phyloP scores from a whole-genome alignment of 1,140 invertebrate species.

The Radopholus similis region DNA sequence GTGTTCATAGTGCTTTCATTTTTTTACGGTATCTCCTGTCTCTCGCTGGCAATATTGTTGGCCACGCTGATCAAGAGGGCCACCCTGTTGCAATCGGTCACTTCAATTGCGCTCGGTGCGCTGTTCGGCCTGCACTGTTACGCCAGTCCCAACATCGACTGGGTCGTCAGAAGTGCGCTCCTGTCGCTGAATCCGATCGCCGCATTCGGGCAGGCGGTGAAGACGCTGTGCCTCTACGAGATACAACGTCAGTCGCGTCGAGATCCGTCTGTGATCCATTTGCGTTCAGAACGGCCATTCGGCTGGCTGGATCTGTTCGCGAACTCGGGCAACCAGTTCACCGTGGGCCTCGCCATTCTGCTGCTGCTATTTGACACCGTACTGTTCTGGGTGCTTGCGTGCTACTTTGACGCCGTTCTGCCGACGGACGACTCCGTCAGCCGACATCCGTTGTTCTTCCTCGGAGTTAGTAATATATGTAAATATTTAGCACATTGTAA shows the following conservation, averaged over 20 bases:
- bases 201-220: constrained; percentile 30
- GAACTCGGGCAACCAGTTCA: constrained; percentile 18
- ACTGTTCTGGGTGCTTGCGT: constrained; percentile 28
- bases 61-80: constrained; percentile 11
- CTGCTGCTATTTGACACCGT: constrained; percentile 41
- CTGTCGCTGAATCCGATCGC: constrained; percentile 30
- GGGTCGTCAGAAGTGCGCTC: constrained; percentile 32
- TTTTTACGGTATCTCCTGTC: constrained; percentile 18
- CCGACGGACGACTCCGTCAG: constrained; percentile 36
- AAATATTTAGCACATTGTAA: neutral
- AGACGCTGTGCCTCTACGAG: constrained; percentile 24
- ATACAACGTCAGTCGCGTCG: constrained; percentile 23
- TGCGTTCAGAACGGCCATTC: constrained; percentile 36
- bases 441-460: constrained; percentile 38
- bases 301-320: constrained; percentile 37
- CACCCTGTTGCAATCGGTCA: neutral
- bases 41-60: constrained; percentile 26
- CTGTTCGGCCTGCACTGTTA: constrained; percentile 8
- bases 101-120: neutral
- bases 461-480: neutral
- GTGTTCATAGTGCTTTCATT: constrained; percentile 30
- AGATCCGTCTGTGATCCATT: neutral
- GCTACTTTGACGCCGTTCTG: constrained; percentile 39
- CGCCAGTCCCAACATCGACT: constrained; percentile 12
- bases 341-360: constrained; percentile 36